Evolutionary conservation across 53 echinoderm and acorn worm genomes (phyloP).

Genomic region (Temnopleurus reevesii): DNA sequence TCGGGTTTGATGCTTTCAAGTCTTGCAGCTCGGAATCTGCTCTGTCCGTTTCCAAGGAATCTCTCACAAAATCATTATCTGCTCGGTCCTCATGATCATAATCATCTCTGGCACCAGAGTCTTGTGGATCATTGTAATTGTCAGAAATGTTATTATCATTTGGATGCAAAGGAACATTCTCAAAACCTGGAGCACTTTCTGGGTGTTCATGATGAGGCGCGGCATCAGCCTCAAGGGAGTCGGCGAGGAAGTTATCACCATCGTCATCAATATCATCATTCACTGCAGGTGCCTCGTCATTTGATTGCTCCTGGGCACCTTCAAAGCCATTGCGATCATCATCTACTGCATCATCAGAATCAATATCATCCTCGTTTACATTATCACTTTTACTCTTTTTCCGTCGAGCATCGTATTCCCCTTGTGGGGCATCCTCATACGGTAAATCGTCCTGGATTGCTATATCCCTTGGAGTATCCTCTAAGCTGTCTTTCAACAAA

Average conservation of each 20-base stretch:
- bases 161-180: background rate
- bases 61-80: slow-evolving; percentile 38
- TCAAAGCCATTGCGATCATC: background rate
- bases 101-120: background rate
- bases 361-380: slow-evolving; percentile 5
- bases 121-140: background rate
- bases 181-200: background rate
- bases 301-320: background rate
- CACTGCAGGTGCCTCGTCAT: background rate
- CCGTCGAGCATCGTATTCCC: slow-evolving; percentile 39
- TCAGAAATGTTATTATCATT: background rate
- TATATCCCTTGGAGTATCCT: slow-evolving; percentile 24
- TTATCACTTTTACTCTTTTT: background rate
- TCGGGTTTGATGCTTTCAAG: slow-evolving; percentile 17
- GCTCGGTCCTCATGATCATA: slow-evolving; percentile 24
- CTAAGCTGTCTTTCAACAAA: slow-evolving; percentile 66
- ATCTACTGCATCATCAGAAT: background rate
- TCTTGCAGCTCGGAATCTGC: slow-evolving; percentile 11
- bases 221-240: slow-evolving; percentile 1
- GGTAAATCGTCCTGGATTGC: slow-evolving; percentile 58
- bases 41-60: slow-evolving; percentile 20
- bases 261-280: background rate
- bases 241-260: slow-evolving; percentile 29
- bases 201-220: background rate
- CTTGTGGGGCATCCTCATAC: slow-evolving; percentile 9